These are phyloP conservation scores for Aerospiza tachiro DNA, from an alignment of 2,797 vertebrate species.

Conservation along the genomic window DNA sequence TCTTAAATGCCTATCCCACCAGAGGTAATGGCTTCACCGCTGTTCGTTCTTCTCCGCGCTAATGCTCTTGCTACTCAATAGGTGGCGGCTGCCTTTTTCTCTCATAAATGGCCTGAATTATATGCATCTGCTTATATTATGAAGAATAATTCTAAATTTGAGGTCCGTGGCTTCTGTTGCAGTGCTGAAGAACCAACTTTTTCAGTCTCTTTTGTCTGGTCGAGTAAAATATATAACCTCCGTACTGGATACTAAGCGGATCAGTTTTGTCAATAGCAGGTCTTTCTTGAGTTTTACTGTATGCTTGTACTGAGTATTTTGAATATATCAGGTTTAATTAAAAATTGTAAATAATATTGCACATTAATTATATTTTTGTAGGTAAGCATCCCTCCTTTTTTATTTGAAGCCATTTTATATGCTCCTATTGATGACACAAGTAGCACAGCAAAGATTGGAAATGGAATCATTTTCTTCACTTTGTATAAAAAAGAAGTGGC, in stretches of 20 bases:
- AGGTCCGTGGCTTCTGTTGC: neutral
- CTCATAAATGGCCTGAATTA: neutral
- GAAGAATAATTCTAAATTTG: neutral
- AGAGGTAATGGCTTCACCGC: rapidly evolving
- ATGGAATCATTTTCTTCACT: conserved; percentile 81
- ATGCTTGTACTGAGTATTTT: neutral
- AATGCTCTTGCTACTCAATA: rapidly evolving
- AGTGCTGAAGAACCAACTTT: neutral
- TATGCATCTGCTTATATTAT: too few relatives aligned
- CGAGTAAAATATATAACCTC: rapidly evolving
- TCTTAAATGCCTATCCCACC: too few relatives aligned
- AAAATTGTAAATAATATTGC: neutral
- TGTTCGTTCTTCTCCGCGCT: rapidly evolving
- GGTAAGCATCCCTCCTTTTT: conserved; percentile 88
- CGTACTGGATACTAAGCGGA: neutral
- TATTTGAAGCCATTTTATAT: conserved; percentile 88
- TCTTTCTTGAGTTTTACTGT: neutral
- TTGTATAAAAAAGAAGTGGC: conserved; percentile 81
- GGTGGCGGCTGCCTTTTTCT: neutral
- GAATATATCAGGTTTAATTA: neutral
- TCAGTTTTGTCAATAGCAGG: rapidly evolving
- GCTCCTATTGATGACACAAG: conserved; percentile 84
- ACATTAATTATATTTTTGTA: conserved; percentile 40
- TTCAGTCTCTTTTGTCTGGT: neutral
- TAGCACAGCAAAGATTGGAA: conserved; percentile 86